Evolutionary conservation across 2,113 vertebrate genomes (phyloP), one percentile per base, ranked within the genome.

Genomic region (Amphiprion percula): DNA sequence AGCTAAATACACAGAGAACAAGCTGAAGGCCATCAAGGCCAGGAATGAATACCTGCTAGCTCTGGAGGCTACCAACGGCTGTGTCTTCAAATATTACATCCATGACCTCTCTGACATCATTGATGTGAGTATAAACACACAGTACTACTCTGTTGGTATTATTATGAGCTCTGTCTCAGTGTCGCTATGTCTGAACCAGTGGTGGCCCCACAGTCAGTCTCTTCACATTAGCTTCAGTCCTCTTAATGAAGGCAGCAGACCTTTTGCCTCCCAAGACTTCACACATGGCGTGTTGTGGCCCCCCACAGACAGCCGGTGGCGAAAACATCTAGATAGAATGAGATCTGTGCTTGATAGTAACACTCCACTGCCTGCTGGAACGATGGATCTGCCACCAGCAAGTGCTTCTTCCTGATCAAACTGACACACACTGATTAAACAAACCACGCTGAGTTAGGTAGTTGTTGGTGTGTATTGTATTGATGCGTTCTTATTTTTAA

Each of bases 71-170:
- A 99, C 98, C 91, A 99, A 99, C 49, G 95, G 96, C 7, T 99
- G 97, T 1, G 97, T 99, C 85, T 99, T 99, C 95, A 99, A 99
- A 94, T 99, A 99, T 93, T 99, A 99, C 93, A 99, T 99, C 90
- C 98, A 99, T 0, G 98, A 99, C 94, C 95, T 99, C 86, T 97
- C 97, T 26, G 98, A 99, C 93, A 97, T 99, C 90, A 99, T 99
- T 82, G 96, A 99, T 91, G 98, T 99, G 96, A 99, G 97, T 95
- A 55, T 58, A 62, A 82, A 72, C 58, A 21, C 74, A 28, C 55
- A 0, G 1, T 30, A 1, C 54, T 68, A 26, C 37, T 56, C 75
- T 60, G 23, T 23, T 11, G 39, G 24, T 23, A 10, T 24, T 10
- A 0, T 21, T 67, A 10, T 30, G 19, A 19, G 46, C 4, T 33